phyloP scores from a whole-genome alignment of 2,113 vertebrate genomes.

The Choloepus hoffmanni region DNA sequence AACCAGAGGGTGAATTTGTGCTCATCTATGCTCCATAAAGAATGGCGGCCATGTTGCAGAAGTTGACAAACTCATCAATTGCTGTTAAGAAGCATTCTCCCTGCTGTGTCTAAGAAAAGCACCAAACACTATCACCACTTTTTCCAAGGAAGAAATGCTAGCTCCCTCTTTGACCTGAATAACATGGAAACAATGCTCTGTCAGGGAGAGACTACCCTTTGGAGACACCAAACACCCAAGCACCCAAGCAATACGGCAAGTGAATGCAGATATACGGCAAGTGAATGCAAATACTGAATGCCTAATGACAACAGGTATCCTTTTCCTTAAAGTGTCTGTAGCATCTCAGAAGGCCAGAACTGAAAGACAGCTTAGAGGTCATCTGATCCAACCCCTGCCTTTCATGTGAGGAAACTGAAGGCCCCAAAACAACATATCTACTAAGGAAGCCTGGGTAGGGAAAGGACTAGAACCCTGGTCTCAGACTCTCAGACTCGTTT shows the following conservation, averaged over 20 bases:
- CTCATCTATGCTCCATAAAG: background rate
- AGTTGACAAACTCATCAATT: background rate
- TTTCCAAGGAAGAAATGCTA: constrained; percentile 47
- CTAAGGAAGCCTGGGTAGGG: background rate
- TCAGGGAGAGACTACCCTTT: background rate
- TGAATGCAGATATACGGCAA: background rate
- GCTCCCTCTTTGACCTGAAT: constrained; percentile 35
- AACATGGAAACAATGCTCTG: background rate
- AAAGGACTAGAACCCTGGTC: background rate
- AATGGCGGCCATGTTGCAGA: background rate
- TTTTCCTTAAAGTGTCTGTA: background rate
- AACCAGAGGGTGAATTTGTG: background rate
- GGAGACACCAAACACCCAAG: background rate
- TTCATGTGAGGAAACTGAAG: background rate
- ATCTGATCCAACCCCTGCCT: background rate
- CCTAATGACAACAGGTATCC: background rate
- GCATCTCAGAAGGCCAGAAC: background rate
- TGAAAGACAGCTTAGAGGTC: background rate
- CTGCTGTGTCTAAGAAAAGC: constrained; percentile 31
- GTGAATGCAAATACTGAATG: background rate
- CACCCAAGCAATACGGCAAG: background rate
- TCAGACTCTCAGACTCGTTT: background rate
- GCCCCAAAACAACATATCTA: background rate
- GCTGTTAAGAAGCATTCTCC: background rate
- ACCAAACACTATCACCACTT: background rate